Evolutionary conservation across 2,888 invertebrate genomes (phyloP), one percentile per base, ranked within the genome.

Genomic region (Trissolcus brochymenae): DNA sequence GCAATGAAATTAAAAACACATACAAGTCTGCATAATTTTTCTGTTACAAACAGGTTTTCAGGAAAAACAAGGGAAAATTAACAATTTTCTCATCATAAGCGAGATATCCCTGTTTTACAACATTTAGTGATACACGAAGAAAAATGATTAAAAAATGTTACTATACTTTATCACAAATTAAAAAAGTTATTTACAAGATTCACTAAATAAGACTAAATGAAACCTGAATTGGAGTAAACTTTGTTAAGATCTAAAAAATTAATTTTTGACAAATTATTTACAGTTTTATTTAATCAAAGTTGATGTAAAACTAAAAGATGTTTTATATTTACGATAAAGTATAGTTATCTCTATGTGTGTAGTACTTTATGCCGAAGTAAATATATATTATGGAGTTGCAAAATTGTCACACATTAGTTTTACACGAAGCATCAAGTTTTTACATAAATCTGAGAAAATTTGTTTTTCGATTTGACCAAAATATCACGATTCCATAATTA

Each of bases 151-250:
- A 51, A 29, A 57, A 57, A 55, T 41, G 16, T 57, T n/a, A 35
- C 57, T 57, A 66, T 57, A 66, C 57, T 66, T 66, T 66, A 57
- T 66, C 40, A 66, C 25, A 66, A 51, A 49, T 40, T 50, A 41
- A 57, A 40, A 41, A 49, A 49, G 1, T 66, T 35, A 51, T 66
- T 51, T 56, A 50, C 57, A 64, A 64, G 51, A 35, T 17, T 35
- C 21, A 19, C 40, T 56, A n/a, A 17, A 55, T 25, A 35, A 49
- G 25, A 64, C 21, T 25, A 11, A 46, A 49, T 65, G 19, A 65
- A 46, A 29, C 35, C 35, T 35, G 35, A 35, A 35, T 11, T 29
- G 43, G 53, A 6, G 16, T 17, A 54, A 65, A 65, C 6, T 55
- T 64, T 35, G 4, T 16, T 55, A 7, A 35, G 11, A 35, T 35